Evolutionary conservation across 2,113 vertebrate genomes (phyloP).

Genomic region (Phainopepla nitens): DNA sequence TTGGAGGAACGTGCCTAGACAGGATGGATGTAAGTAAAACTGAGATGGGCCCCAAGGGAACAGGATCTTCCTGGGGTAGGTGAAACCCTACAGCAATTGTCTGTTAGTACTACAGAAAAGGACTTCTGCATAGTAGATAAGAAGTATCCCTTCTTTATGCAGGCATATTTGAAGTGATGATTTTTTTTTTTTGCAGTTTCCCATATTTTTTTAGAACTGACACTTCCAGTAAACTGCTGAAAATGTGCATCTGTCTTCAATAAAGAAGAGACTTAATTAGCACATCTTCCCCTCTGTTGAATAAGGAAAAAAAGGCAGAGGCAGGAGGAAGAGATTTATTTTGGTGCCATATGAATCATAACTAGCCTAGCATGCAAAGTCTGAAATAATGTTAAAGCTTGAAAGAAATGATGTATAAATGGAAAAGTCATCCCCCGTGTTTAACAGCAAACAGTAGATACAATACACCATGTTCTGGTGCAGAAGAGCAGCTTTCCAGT

Average conservation of each 20-base stretch:
- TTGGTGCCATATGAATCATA: constrained; percentile 28
- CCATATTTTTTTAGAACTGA: constrained; percentile 1
- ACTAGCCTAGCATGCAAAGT: constrained; percentile 12
- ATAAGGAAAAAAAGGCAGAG: neutral
- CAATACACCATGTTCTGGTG: constrained; percentile 47
- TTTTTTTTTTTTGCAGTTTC: neutral
- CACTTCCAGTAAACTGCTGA: constrained; percentile 37
- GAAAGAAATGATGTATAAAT: constrained; percentile 35
- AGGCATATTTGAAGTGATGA: neutral
- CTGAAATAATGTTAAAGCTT: constrained; percentile 33
- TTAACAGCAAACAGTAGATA: constrained; percentile 54
- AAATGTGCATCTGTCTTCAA: constrained; percentile 19
- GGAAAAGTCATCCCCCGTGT: constrained; percentile 32
- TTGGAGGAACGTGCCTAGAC: neutral
- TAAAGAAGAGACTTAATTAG: constrained; percentile 35
- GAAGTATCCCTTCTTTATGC: neutral
- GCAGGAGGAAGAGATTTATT: constrained; percentile 46
- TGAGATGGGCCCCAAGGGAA: rapidly evolving
- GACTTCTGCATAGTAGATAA: neutral
- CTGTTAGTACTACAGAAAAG: neutral
- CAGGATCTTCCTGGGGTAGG: neutral
- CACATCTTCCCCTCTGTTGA: constrained; percentile 5
- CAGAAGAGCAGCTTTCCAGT: neutral
- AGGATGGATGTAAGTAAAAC: neutral
- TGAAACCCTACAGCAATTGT: neutral